Evolutionary conservation across 2,797 vertebrate species (phyloP), one percentile per base, ranked within the genome.

Genomic region (Tarsius wallacei): DNA sequence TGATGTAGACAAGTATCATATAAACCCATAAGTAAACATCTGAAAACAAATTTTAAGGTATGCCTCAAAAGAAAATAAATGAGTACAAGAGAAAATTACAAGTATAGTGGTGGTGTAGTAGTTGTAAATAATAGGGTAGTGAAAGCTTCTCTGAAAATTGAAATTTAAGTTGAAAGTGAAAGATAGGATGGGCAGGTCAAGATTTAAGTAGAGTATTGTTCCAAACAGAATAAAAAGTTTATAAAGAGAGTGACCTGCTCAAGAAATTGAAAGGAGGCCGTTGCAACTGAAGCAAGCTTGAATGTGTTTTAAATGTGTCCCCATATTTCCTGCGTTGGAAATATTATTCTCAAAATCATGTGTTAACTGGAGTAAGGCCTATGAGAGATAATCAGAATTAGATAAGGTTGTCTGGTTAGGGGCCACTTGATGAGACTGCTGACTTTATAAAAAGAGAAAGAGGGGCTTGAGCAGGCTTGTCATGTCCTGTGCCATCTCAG

Each of bases 61-160:
- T n/a, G 8, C 11, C 6, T n/a, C 5, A 7, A 55, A 55, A 64
- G 22, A 49, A 77, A 77, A 71, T 78, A 61, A 77, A 66, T 28
- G 12, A 91, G 2, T 80, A 22, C 5, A 47, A 57, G 2, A 59
- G 24, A 89, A 77, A 76, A 21, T 19, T 47, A 16, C 0, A 77
- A 14, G 13, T 1, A 28, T 9, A 7, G 5, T 57, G 1, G 19
- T 14, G 11, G 12, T 17, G 0, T 22, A 66, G 26, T 47, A 66
- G 22, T 33, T 5, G 7, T 26, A n/a, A 63, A n/a, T 51, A 26
- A 31, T 15, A 49, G 6, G 31, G 10, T 3, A 28, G 36, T 64
- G 11, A 90, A 68, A 49, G 2, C 17, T 86, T 81, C 57, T 15
- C n/a, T 59, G 12, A 92, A 59, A 49, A 42, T 28, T 77, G 53